These are phyloP conservation scores for Regulus satrapa DNA, from an alignment of 2,113 vertebrate genomes.

Conservation along the genomic window DNA sequence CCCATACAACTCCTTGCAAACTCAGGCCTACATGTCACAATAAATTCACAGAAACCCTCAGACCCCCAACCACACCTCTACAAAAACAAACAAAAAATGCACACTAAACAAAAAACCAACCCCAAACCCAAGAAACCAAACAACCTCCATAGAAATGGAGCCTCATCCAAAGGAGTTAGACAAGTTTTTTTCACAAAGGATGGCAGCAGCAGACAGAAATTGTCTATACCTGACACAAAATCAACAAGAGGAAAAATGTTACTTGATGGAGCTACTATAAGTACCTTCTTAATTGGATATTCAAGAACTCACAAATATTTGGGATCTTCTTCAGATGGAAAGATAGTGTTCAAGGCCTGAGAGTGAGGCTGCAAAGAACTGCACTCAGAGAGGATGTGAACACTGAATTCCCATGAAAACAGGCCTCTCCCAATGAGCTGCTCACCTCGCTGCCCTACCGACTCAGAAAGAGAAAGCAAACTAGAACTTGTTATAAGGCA, in stretches of 20 bases:
- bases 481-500: not conserved
- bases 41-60: not conserved
- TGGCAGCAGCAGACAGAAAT: not conserved
- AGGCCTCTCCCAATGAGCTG: not conserved
- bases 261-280: not conserved
- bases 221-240: not conserved
- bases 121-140: not conserved
- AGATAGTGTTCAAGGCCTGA: not conserved
- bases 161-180: not conserved
- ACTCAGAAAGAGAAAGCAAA: not conserved
- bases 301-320: not conserved
- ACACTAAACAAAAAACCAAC: not conserved
- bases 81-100: not conserved
- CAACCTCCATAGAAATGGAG: accelerated
- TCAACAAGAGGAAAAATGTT: not conserved
- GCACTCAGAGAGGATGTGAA: not conserved
- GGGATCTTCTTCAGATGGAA: not conserved
- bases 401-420: not conserved
- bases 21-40: not conserved
- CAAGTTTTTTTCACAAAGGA: not conserved
- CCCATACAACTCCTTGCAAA: not conserved
- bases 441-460: not conserved
- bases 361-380: not conserved
- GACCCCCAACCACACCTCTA: accelerated
- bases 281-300: not conserved